A percentile compares a stretch with the other conserved stretches of the same genome.
phyloP scores from a whole-genome alignment of 1,140 invertebrate species.

The Lordiphosa stackelbergi region DNA sequence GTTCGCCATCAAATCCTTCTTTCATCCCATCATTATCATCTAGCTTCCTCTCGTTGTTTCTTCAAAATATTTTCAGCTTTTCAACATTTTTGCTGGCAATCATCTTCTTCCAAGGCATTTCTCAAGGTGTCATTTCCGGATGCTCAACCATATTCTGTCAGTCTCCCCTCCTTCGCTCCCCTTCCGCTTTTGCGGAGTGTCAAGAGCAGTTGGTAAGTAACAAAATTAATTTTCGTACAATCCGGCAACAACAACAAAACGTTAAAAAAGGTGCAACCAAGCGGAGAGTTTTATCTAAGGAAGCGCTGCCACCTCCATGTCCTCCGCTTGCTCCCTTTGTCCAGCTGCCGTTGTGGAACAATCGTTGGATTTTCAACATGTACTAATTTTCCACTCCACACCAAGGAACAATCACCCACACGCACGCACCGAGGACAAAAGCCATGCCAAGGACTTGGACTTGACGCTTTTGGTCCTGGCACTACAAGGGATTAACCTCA shows the following conservation, averaged over 20 bases:
- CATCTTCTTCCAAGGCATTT: conserved; percentile 43
- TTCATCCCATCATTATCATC: conserved; percentile 38
- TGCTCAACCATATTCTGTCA: conserved; percentile 22
- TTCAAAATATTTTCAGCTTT: conserved; percentile 29
- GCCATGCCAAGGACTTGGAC: conserved; percentile 65
- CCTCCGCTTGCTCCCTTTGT: conserved; percentile 33
- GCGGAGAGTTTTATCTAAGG: conserved; percentile 49
- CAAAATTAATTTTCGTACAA: conserved; percentile 73
- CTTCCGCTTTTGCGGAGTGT: neutral
- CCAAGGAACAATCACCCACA: conserved; percentile 58
- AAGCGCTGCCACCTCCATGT: conserved; percentile 8
- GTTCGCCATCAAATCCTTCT: conserved; percentile 15
- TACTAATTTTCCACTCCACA: conserved; percentile 75
- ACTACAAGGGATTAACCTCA: conserved; percentile 75
- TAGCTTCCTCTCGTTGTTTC: conserved; percentile 4
- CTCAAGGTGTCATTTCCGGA: conserved; percentile 59
- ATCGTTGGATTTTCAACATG: conserved; percentile 66
- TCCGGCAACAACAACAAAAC: conserved; percentile 56
- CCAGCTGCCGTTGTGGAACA: conserved; percentile 52
- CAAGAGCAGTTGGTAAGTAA: conserved; percentile 64
- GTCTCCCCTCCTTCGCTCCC: neutral
- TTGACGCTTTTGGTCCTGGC: conserved; percentile 67
- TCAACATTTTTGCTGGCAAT: conserved; percentile 28
- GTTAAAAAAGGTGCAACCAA: conserved; percentile 65
- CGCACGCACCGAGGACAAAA: conserved; percentile 47